These are phyloP conservation scores for Philonicus albiceps DNA, from an alignment of 2,888 invertebrate genomes.

Conservation along the genomic window DNA sequence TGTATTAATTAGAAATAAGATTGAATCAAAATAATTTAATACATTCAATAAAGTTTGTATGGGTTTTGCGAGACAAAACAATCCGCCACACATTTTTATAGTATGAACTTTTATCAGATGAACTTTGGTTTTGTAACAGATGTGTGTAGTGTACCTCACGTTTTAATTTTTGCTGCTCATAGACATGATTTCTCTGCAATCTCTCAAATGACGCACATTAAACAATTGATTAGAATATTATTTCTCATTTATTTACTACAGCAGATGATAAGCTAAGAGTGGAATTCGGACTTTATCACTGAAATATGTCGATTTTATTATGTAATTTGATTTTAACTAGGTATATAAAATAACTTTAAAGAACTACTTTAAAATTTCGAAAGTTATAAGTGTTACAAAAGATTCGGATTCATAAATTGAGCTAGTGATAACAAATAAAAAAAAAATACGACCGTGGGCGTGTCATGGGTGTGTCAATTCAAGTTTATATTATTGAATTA, in stretches of 20 bases:
- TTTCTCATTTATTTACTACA: not conserved
- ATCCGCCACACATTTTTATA: not conserved
- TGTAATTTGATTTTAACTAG: not conserved
- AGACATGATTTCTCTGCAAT: not conserved
- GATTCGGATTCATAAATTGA: not conserved
- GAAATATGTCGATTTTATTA: not conserved
- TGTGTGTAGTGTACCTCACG: not conserved
- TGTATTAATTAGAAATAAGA: no score
- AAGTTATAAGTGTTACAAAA: not conserved
- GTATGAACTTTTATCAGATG: not conserved
- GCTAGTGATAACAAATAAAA: not conserved
- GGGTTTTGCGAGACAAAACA: not conserved
- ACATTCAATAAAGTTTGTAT: not conserved
- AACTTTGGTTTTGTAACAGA: not conserved
- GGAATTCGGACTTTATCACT: not conserved
- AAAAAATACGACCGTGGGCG: not conserved
- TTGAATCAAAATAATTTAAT: no score
- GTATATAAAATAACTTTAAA: not conserved
- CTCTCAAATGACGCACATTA: not conserved
- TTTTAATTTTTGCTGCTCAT: not conserved
- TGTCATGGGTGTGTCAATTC: not conserved
- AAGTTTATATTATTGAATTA: not conserved
- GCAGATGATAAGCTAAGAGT: not conserved
- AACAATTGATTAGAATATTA: not conserved
- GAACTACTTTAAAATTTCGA: not conserved